Conservation (phyloP, 2,797 vertebrate species). For the Bradypodion pumilum region DNA sequence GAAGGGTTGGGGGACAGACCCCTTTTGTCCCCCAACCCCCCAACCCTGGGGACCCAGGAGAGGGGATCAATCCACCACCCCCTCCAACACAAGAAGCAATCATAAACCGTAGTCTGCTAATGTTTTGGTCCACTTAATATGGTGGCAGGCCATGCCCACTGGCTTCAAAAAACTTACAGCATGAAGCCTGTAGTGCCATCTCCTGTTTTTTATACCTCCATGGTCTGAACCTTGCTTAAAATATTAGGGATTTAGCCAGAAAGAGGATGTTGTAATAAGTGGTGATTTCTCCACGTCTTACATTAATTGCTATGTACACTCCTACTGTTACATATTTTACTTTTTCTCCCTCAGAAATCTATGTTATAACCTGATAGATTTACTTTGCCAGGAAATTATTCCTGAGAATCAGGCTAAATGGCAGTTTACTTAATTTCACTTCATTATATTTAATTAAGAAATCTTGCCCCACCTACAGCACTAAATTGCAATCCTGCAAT, state of each 20-base stretch:
- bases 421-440: conserved; percentile 2
- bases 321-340: rapidly evolving
- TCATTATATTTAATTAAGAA: neutral
- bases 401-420: neutral
- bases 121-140: no score
- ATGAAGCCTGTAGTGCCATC: no score
- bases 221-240: neutral
- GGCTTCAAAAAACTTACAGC: no score
- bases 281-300: neutral
- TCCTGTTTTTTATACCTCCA: no score
- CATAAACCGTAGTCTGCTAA: no score
- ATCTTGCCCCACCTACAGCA: neutral
- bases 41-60: no score
- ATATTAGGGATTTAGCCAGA: neutral
- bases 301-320: neutral
- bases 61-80: no score
- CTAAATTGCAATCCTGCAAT: conserved; percentile 2
- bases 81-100: no score
- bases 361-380: neutral
- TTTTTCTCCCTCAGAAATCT: neutral
- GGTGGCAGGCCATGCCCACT: no score
- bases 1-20: no score
- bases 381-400: conserved; percentile 15
- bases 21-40: no score
- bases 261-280: neutral